Evolutionary conservation across 37 sponge, comb jelly and placozoan genomes (phyloP).

Genomic region (Agelas oroides): DNA sequence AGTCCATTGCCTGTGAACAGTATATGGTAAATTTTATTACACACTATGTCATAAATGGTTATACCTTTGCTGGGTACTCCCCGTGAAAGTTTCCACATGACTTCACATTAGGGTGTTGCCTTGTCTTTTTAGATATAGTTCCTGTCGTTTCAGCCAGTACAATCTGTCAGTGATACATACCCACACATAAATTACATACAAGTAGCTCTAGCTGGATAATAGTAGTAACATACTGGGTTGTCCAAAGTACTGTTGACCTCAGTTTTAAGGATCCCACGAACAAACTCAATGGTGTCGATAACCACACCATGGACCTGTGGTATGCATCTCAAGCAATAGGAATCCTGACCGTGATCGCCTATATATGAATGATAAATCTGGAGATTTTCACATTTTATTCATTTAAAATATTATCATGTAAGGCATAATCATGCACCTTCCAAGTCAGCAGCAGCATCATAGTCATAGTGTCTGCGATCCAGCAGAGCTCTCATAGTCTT

Average conservation of each 20-base stretch:
- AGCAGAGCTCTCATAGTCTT: conserved; percentile 63
- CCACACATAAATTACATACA: too few species aligned
- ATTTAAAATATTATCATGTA: too few species aligned
- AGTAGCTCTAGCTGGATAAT: neutral
- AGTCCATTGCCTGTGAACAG: conserved; percentile 80
- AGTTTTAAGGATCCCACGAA: conserved; percentile 62
- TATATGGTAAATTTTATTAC: neutral
- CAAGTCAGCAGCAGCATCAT: too few species aligned
- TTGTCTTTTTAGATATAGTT: conserved; percentile 43
- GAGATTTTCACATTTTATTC: too few species aligned
- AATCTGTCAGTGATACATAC: conserved; percentile 11
- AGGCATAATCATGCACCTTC: too few species aligned
- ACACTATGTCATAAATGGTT: too few species aligned
- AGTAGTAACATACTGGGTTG: conserved; percentile 70
- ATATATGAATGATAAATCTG: neutral
- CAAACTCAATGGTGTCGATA: conserved; percentile 79
- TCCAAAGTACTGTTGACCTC: conserved; percentile 93
- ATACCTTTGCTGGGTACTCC: conserved; percentile 90
- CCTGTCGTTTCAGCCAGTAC: conserved; percentile 53
- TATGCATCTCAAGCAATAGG: conserved; percentile 79
- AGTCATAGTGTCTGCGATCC: too few species aligned
- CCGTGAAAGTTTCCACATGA: conserved; percentile 89
- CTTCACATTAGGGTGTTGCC: too few species aligned
- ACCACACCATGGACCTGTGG: conserved; percentile 85
- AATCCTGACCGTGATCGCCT: conserved; percentile 78